phyloP scores from a whole-genome alignment of 2,797 vertebrate species.

The Scyliorhinus canicula region DNA sequence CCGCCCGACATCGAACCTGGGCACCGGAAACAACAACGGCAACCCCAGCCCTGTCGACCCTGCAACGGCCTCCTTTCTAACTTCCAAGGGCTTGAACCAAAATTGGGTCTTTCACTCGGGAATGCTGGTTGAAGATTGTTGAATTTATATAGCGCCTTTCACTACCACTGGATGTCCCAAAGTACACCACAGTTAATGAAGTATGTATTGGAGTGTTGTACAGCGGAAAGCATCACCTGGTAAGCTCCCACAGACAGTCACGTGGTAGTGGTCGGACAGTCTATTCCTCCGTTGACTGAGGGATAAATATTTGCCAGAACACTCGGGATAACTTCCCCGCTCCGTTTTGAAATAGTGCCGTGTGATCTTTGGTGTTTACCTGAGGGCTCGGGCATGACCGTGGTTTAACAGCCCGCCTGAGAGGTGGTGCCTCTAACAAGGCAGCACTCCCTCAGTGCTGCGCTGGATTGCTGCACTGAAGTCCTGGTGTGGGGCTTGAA shows the following conservation, averaged over 20 bases:
- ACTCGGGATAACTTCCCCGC: background rate
- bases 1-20: too few relatives aligned
- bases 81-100: too few relatives aligned
- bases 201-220: background rate
- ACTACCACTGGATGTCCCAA: background rate
- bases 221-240: background rate
- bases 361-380: background rate
- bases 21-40: too few relatives aligned
- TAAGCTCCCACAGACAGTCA: background rate
- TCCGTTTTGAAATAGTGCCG: background rate
- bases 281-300: background rate
- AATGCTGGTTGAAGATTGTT: too few relatives aligned
- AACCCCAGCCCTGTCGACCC: too few relatives aligned
- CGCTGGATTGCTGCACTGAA: background rate
- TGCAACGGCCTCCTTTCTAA: too few relatives aligned
- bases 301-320: too few relatives aligned
- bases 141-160: background rate
- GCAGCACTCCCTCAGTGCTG: background rate
- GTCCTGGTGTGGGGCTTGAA: background rate
- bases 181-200: background rate
- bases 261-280: background rate
- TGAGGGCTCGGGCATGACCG: too few relatives aligned
- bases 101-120: too few relatives aligned
- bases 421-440: background rate
- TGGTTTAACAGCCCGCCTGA: background rate